Base-by-base conservation (phyloP, 1,140 invertebrate species). In the Plodia interpunctella region DNA sequence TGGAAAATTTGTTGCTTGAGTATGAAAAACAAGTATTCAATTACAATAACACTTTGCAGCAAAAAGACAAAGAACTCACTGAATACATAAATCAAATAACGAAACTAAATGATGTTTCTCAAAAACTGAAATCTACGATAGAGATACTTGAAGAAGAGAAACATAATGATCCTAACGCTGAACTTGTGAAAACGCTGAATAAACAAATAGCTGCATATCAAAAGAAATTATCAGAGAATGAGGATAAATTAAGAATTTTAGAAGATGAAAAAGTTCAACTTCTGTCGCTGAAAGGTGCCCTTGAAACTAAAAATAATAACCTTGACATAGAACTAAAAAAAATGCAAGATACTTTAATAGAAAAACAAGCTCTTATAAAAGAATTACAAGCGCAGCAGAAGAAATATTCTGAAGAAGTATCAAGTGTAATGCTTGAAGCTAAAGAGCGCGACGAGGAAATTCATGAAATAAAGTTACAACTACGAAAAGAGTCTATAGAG, bases 401-500 rank as follows among this genome's bases (percentile, higher is more conserved):
- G 55, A 87, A 84, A 63, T 76, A 83, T 58, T 30, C 63, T 30
- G 87, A 87, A 57, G 84, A 90, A 66, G 83, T 91, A 56, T 66
- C 74, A 56, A 68, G 78, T 63, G 66, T 91, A 8, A 68, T 87
- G 57, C 35, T 69, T n/a, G 80, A 91, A 76, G 79, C 88, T 20
- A 87, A 85, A 65, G 80, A 90, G 44, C 92, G 91, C 66, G 89
- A 93, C 66, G 77, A 90, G 75, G 91, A 92, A 69, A 90, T 93
- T 60, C 87, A 91, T 38, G 82, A 89, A 81, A 85, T 91, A 55
- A 90, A 90, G 60, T 68, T 86, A 55, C 80, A 88, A 51, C 58
- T 91, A n/a, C 74, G 84, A 60, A 89, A 89, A 74, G 83, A 90
- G 71, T 90, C 89, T n/a, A 87, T 86, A 55, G 83, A 89, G 66